Percentiles rank a stretch among this genome's conserved stretches.
Conservation (phyloP, 37 sponge, comb jelly and placozoan species). For the Chondrosia reniformis region DNA sequence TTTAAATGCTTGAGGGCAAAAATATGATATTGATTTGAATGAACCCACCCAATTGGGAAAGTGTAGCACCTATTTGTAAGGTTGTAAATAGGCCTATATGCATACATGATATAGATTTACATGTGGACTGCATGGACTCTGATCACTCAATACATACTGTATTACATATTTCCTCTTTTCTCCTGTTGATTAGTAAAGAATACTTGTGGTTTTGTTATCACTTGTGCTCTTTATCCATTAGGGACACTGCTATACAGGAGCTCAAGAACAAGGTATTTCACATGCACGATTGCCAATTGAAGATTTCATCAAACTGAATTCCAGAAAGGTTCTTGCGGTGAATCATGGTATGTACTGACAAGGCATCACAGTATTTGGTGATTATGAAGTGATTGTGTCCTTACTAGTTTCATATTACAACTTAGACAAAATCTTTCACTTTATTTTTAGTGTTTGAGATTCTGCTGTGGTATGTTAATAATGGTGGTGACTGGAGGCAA, state of each 20-base stretch:
- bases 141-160: no score
- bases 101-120: no score
- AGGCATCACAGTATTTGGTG: not conserved
- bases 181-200: no score
- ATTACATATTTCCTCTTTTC: no score
- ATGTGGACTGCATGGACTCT: no score
- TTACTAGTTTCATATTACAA: not conserved
- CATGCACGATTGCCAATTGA: conserved; percentile 81
- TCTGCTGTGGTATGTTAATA: conserved; percentile 42
- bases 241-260: conserved; percentile 72
- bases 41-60: no score
- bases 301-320: conserved; percentile 51
- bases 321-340: conserved; percentile 70
- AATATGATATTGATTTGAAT: no score
- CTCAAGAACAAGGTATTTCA: conserved; percentile 46
- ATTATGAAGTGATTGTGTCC: not conserved
- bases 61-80: no score
- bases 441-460: conserved; percentile 86
- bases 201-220: not conserved
- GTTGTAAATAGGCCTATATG: no score
- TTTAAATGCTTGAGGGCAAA: no score
- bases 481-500: conserved; percentile 53
- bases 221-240: not conserved
- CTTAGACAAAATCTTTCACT: no score
- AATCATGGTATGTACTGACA: conserved; percentile 68